Percentiles rank a stretch among this genome's conserved stretches.
These are phyloP conservation scores for Drosophila villosipedis DNA, from an alignment of 2,888 invertebrate species.

Conservation along the genomic window DNA sequence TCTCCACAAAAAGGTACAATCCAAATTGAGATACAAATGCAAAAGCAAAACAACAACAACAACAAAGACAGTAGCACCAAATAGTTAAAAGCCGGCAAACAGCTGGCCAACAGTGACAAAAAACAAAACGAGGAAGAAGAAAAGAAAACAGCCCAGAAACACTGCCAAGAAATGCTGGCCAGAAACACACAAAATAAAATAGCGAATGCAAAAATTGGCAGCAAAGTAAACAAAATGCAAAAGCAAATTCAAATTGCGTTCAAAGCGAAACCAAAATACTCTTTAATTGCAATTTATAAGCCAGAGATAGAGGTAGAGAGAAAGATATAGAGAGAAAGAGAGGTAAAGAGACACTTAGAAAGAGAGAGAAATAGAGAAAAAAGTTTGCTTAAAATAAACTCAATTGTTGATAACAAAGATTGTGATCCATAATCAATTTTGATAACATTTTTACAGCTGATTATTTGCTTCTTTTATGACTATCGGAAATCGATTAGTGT, in stretches of 20 bases:
- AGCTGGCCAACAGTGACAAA: slow-evolving; percentile 36
- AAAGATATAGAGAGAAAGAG: background rate
- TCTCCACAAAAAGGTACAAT: slow-evolving; percentile 39
- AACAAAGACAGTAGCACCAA: slow-evolving; percentile 13
- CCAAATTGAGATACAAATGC: slow-evolving; percentile 37
- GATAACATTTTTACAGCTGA: background rate
- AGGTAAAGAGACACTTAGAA: too few relatives aligned
- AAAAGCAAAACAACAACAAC: slow-evolving; percentile 19
- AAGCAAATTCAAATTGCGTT: slow-evolving; percentile 7
- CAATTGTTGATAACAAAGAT: too few relatives aligned
- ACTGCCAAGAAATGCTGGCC: slow-evolving; percentile 71
- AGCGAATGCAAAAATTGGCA: slow-evolving; percentile 47
- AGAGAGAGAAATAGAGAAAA: background rate
- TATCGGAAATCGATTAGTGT: background rate
- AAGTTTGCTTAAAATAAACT: background rate
- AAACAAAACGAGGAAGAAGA: slow-evolving; percentile 9
- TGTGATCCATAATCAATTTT: background rate
- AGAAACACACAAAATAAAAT: slow-evolving; percentile 54
- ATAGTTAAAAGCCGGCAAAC: slow-evolving; percentile 40
- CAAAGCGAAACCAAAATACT: slow-evolving; percentile 21
- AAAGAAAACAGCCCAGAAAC: slow-evolving; percentile 60
- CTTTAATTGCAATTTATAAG: slow-evolving; percentile 8
- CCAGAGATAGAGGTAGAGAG: background rate
- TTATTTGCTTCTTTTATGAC: background rate
- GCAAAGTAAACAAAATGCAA: slow-evolving; percentile 48